Percentiles rank a stretch among this genome's conserved stretches.
Evolutionary conservation across 2,797 vertebrate species (phyloP).

Genomic region (Rhinophrynus dorsalis): DNA sequence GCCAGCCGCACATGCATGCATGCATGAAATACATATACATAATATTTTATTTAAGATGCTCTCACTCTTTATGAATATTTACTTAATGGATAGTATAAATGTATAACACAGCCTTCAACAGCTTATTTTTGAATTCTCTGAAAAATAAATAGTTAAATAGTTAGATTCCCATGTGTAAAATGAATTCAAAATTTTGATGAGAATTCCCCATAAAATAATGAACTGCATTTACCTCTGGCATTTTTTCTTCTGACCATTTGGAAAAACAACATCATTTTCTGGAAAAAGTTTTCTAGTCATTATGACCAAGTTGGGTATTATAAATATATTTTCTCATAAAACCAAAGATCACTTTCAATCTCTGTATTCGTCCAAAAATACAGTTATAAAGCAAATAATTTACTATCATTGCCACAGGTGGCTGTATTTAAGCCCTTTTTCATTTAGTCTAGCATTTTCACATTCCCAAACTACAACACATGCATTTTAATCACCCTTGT

Average conservation of each 20-base stretch:
- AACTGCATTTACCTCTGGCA: constrained; percentile 25
- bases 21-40: too few relatives aligned
- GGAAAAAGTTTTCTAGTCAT: constrained; percentile 34
- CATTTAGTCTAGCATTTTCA: constrained; percentile 24
- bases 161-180: background rate
- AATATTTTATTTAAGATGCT: too few relatives aligned
- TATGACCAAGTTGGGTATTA: constrained; percentile 45
- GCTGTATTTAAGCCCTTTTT: constrained; percentile 15
- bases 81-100: too few relatives aligned
- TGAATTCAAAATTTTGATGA: background rate
- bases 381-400: constrained; percentile 45
- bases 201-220: background rate
- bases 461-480: constrained; percentile 34
- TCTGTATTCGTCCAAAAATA: constrained; percentile 34
- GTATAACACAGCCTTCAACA: too few relatives aligned
- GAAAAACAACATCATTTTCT: constrained; percentile 42
- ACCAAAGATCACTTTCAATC: constrained; percentile 31
- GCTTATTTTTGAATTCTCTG: too few relatives aligned
- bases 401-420: constrained; percentile 43
- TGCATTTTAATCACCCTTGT: constrained; percentile 23
- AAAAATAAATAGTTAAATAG: background rate
- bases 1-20: too few relatives aligned
- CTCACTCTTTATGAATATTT: too few relatives aligned
- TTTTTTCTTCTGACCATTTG: constrained; percentile 29
- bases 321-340: constrained; percentile 50